Base-by-base conservation (phyloP, 2,888 invertebrate genomes). In the Polydrusus tereticollis region DNA sequence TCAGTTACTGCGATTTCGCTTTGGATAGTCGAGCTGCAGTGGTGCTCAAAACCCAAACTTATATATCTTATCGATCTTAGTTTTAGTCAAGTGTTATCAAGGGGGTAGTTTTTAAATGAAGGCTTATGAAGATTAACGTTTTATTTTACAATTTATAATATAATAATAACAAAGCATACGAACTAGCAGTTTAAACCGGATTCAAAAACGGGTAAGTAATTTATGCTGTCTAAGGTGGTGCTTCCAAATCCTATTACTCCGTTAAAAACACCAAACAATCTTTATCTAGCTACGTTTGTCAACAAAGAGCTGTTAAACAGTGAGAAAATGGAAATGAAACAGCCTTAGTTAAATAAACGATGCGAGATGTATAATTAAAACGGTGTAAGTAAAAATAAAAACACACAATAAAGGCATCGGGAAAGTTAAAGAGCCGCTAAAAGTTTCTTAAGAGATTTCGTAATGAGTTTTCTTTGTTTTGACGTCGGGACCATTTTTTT, bases 391-490 rank as follows among this genome's bases (percentile, higher is more conserved):
- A 67, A 62, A 62, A 67, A 59, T 65, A 59, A 59, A 66, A 67
- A 67, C 59, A 67, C 47, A 67, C 67, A 67, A 67, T 67, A 67
- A 67, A 67, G 59, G 59, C 50, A 50, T 67, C 67, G 59, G 43
- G 59, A 50, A 67, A 59, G 47, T 59, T 47, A 67, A 67, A 67
- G 59, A 47, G 26, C 59, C 59, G 67, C 33, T 67, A 59, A 59
- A 67, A 67, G 47, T 67, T 67, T 67, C 67, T 67, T n/a, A 47
- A 57, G 67, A 59, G 67, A 67, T 67, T 67, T 67, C 59, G 67
- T 67, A 67, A 67, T 67, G 67, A 67, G 67, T 59, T 67, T 67
- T 67, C 67, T 67, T 67, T 67, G 67, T 67, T 67, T 59, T 36
- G 36, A 43, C 58, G 59, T 50, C 67, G 67, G 36, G 67, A 67